Evolutionary conservation across 2,888 invertebrate genomes (phyloP).

Genomic region (Aporophyla lueneburgensis): DNA sequence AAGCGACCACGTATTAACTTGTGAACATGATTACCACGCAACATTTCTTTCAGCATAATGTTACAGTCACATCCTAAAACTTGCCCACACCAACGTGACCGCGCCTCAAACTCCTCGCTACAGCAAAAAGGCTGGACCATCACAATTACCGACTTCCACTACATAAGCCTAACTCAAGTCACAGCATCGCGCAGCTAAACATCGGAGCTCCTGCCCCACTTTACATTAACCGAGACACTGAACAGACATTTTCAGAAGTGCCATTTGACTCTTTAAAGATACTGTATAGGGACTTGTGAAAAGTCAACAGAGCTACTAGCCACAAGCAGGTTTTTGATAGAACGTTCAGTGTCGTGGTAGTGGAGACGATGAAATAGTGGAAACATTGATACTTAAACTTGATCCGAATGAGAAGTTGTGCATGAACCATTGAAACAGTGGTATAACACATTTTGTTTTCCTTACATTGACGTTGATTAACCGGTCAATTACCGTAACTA

Average conservation of each 20-base stretch:
- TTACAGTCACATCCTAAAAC: constrained; percentile 46
- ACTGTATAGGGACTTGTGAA: not conserved
- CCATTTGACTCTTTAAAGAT: not conserved
- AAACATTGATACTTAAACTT: not conserved
- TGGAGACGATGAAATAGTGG: no score
- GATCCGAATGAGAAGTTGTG: not conserved
- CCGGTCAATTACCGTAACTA: no score
- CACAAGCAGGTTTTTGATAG: not conserved
- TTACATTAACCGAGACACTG: constrained; percentile 62
- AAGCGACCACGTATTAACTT: constrained; percentile 9
- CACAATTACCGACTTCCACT: constrained; percentile 73
- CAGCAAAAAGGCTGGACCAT: constrained; percentile 59
- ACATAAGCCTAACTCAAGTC: constrained; percentile 74
- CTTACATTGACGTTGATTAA: not conserved
- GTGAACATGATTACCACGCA: not conserved
- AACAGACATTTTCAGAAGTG: constrained; percentile 1
- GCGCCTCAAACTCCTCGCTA: constrained; percentile 32
- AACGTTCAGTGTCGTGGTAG: not conserved
- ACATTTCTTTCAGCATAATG: constrained; percentile 15
- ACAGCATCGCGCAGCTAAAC: constrained; percentile 66
- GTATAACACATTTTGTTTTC: not conserved
- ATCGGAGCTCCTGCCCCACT: constrained; percentile 68
- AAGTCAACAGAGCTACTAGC: not conserved
- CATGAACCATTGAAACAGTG: not conserved
- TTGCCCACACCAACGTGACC: constrained; percentile 38